Evolutionary conservation across 2,113 vertebrate species (phyloP).

Genomic region (Cephalopterus ornatus): DNA sequence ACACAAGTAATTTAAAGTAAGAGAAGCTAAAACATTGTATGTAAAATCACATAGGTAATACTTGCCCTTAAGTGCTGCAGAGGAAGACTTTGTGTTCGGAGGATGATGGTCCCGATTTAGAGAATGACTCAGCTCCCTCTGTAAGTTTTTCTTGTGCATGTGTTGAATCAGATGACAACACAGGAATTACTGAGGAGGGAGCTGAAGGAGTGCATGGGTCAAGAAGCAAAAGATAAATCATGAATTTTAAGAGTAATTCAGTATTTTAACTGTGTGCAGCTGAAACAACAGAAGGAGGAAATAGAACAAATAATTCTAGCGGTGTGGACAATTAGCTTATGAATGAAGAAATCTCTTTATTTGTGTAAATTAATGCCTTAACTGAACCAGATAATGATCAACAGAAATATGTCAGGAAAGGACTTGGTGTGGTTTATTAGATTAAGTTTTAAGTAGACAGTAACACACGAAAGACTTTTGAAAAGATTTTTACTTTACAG

Average conservation of each 20-base stretch:
- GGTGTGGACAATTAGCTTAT: neutral
- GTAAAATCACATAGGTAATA: neutral
- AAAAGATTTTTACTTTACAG: neutral
- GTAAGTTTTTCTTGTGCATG: neutral
- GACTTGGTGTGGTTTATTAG: neutral
- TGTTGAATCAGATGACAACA: conserved; percentile 20
- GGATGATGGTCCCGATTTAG: neutral
- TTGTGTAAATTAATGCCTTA: neutral
- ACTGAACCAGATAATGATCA: neutral
- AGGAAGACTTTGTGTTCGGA: neutral
- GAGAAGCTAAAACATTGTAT: neutral
- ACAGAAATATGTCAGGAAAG: neutral
- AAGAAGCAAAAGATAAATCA: neutral
- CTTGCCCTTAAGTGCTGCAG: neutral
- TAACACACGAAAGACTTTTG: neutral
- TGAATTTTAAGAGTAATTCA: neutral
- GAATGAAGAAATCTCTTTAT: neutral
- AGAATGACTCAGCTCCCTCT: conserved; percentile 28
- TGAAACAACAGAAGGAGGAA: neutral
- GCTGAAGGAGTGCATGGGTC: neutral
- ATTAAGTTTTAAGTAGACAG: neutral
- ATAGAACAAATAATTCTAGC: neutral
- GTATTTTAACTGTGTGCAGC: neutral
- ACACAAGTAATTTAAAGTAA: neutral
- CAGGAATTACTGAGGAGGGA: neutral